Base-by-base conservation (phyloP, 1,140 invertebrate genomes). In the Drosophila ercepeae region DNA sequence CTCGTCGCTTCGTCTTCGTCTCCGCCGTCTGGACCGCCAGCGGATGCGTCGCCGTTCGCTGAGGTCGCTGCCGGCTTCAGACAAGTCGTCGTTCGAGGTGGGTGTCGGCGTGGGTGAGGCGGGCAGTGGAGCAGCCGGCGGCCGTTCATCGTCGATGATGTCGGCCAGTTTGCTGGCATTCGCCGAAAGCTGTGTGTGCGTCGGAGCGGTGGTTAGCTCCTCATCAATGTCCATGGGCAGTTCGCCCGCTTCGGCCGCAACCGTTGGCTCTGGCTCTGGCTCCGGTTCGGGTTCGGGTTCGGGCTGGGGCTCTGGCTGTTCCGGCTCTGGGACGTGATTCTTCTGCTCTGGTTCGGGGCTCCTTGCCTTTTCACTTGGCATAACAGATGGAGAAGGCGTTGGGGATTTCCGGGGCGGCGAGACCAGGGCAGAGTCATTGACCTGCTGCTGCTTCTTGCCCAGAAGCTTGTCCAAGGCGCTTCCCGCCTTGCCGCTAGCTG, bases 221-320 rank as follows among this genome's bases (percentile, higher is more conserved):
- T 90, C 89, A 44, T 90, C 89, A 25, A 90, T 90, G 34, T 91
- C 89, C 86, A 90, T 91, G 5, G 89, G 89, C 39, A 82, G 65
- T 16, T 90, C 89, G 4, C 82, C 86, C 4, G 86, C 59, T 39
- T 89, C 86, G 8, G 55, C 58, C 0, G 45, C 39, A 1, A 63
- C 52, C 9, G 64, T 61, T 16, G 50, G 16, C 2, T 58, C 50
- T 1, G 29, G 18, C 21, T 51, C 44, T 1, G 48, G 39, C 3
- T 58, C 39, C 4, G 9, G 29, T 18, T 39, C 49, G n/a, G 49
- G 48, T 19, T 21, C 23, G 6, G 25, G 27, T 6, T 52, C 44
- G 1, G 18, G 2, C 3, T 58, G 32, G 2, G 9, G 29, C 14
- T 39, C 50, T 32, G 7, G 11, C 25, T 16, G 48, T 19, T 21